Conservation (phyloP, 2,888 invertebrate genomes). For the Cactoblastis cactorum region DNA sequence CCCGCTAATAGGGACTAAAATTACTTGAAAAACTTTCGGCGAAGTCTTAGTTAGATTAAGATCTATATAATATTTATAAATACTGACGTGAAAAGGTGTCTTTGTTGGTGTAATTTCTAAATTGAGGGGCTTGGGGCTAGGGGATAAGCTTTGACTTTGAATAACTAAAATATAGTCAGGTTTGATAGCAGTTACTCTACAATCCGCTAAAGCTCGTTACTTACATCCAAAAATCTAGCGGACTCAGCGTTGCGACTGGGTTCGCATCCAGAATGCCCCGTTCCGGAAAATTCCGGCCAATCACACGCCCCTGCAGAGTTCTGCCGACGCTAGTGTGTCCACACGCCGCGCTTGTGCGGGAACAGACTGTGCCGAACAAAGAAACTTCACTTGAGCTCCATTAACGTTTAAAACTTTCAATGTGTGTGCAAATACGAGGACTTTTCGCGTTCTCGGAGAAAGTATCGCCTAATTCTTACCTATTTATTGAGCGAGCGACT, state of each 20-base stretch:
- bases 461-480: no score
- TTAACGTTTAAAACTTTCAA: background rate
- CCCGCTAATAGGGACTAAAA: no score
- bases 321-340: constrained; percentile 33
- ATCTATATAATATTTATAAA: no score
- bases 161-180: no score
- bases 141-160: no score
- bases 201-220: background rate
- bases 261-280: constrained; percentile 35
- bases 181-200: no score
- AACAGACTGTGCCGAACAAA: background rate
- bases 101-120: no score
- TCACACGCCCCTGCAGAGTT: constrained; percentile 35
- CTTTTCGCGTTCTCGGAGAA: background rate
- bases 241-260: constrained; percentile 22
- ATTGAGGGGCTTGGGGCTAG: no score
- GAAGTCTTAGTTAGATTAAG: no score
- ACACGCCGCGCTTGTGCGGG: constrained; percentile 14
- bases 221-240: constrained; percentile 15
- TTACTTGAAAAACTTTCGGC: no score
- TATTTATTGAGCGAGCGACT: no score
- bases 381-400: constrained; percentile 1
- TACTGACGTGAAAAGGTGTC: no score
- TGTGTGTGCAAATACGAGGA: background rate
- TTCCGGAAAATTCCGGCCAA: constrained; percentile 44